Evolutionary conservation across 1,140 invertebrate species (phyloP).

Genomic region (Hypothenemus hampei): DNA sequence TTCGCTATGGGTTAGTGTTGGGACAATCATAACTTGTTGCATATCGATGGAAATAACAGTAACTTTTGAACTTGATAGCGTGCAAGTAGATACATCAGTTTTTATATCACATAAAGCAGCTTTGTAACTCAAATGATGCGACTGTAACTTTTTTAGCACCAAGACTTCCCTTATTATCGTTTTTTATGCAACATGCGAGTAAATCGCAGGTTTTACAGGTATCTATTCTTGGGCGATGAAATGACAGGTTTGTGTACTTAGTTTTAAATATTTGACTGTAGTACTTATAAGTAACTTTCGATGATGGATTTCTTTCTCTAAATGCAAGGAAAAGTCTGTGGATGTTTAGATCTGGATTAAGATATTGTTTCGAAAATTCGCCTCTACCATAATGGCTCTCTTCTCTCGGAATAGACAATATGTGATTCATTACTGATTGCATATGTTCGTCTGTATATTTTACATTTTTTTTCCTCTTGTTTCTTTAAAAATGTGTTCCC

Average conservation of each 20-base stretch:
- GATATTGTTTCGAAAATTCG: constrained; percentile 2
- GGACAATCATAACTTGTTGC: constrained; percentile 13
- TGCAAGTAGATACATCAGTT: constrained; percentile 1
- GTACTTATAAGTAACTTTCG: background rate
- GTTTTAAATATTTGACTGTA: constrained; percentile 11
- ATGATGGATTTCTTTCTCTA: background rate
- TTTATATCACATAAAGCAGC: constrained; percentile 4
- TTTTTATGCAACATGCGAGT: constrained; percentile 1
- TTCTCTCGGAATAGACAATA: background rate
- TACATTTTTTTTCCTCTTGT: background rate
- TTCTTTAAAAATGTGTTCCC: background rate
- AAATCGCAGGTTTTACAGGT: constrained; percentile 15
- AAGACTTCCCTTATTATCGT: background rate
- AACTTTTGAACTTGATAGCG: too few species aligned
- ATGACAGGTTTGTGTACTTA: constrained; percentile 14
- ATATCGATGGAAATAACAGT: too few species aligned
- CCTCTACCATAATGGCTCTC: background rate
- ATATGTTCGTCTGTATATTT: background rate
- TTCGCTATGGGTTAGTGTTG: constrained; percentile 14
- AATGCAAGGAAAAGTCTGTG: background rate
- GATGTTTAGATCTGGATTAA: constrained; percentile 11
- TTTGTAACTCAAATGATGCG: constrained; percentile 9
- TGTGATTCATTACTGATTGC: background rate
- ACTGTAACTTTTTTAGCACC: constrained; percentile 3
- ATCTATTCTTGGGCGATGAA: constrained; percentile 5